Evolutionary conservation across 2,113 vertebrate species (phyloP), one percentile per base, ranked within the genome.

Genomic region (Aphelocoma coerulescens): DNA sequence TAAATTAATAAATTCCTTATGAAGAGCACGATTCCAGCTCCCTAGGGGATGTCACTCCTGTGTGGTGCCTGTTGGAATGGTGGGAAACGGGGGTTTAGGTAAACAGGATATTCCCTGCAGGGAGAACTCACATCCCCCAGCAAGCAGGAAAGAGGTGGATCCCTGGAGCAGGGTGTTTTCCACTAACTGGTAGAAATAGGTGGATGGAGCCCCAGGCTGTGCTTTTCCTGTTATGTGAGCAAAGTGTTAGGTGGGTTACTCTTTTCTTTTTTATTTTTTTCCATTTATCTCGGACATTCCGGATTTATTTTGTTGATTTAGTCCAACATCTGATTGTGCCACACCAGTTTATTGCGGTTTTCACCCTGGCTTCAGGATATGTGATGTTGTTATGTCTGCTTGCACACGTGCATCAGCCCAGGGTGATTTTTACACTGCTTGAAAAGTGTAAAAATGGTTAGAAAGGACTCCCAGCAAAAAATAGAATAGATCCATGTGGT

Each of bases 161-260:
- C 90, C 83, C 93, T 51, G 77, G 27, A 92, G 71, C 85, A 35
- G 46, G 69, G 55, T 32, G 1, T 91, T 96, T 96, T 91, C 93
- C 95, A 85, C 61, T 62, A 20, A 1, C 67, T n/a, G 61, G 21
- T 12, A 69, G 76, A 57, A 80, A 79, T 5, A 55, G 46, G 85
- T 85, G 85, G 81, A 67, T 75, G 74, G 55, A 83, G 63, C 51
- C 68, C 37, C 35, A 22, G 49, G 85, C 75, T 69, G 19, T 11
- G 30, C 59, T 71, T 44, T 94, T 97, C 96, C 96, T 97, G 95
- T 96, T 96, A 77, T 11, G 79, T 37, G 30, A 93, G 37, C 79
- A 66, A 79, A 80, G 48, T 7, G 79, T 62, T 55, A 48, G 55
- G 35, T 58, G 49, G 19, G 12, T 55, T 58, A 28, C 3, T 61